Percentiles rank a stretch among this genome's conserved stretches.
phyloP scores from a whole-genome alignment of 2,113 vertebrate genomes.

The Haemorhous mexicanus region DNA sequence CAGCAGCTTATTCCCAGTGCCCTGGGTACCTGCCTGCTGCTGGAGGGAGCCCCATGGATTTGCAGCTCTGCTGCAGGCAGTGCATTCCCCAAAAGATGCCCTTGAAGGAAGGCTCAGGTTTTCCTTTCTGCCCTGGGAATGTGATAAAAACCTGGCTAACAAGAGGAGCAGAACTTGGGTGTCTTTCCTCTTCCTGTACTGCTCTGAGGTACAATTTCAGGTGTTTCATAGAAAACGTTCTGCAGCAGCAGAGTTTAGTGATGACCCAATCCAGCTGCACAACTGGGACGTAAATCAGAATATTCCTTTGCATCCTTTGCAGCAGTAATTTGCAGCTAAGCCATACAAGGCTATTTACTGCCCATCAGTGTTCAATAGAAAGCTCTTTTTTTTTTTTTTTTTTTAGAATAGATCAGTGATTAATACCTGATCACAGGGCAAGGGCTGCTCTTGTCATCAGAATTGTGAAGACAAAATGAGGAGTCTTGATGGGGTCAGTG shows the following conservation, averaged over 20 bases:
- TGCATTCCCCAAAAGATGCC: not conserved
- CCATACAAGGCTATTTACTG: not conserved
- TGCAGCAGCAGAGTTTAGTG: not conserved
- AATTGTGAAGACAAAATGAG: not conserved
- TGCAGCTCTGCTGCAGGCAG: not conserved
- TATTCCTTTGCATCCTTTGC: not conserved
- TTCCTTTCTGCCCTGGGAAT: not conserved
- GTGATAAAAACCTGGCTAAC: not conserved
- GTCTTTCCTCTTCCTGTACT: not conserved
- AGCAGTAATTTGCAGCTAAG: not conserved
- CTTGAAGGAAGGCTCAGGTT: not conserved
- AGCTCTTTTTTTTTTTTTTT: no score
- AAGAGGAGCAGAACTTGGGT: not conserved
- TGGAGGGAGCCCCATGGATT: fast-evolving
- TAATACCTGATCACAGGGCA: not conserved
- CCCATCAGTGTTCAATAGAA: not conserved
- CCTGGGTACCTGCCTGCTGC: not conserved
- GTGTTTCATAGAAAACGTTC: not conserved
- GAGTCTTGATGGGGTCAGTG: not conserved
- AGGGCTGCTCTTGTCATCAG: not conserved
- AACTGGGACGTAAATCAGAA: not conserved
- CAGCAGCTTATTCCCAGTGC: not conserved
- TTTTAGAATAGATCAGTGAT: not conserved
- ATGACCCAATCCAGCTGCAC: not conserved
- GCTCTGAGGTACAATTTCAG: not conserved